A percentile compares a stretch with the other conserved stretches of the same genome.
Evolutionary conservation across 2,888 invertebrate species (phyloP).

Genomic region (Pandemis heparana): DNA sequence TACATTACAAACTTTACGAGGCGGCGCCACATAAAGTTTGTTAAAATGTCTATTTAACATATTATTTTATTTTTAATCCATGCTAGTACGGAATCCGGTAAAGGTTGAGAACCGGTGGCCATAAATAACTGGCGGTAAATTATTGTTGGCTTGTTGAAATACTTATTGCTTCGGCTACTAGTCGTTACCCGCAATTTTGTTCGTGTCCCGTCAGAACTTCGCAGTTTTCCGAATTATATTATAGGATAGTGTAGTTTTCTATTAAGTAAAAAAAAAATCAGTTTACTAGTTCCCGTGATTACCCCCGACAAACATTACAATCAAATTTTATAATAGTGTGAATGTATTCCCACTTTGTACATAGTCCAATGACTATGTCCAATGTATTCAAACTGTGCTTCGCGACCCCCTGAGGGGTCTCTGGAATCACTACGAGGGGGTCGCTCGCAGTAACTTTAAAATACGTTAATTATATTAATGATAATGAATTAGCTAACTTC

Average conservation of each 20-base stretch:
- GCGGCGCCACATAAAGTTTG: constrained; percentile 32
- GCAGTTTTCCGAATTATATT: too few relatives aligned
- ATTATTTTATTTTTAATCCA: constrained; percentile 40
- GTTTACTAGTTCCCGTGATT: too few relatives aligned
- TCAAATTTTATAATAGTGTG: too few relatives aligned
- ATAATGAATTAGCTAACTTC: too few relatives aligned
- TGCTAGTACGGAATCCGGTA: constrained; percentile 33
- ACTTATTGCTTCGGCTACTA: not conserved
- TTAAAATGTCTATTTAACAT: constrained; percentile 39
- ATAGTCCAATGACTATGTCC: too few relatives aligned
- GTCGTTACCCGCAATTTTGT: too few relatives aligned
- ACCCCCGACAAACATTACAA: too few relatives aligned
- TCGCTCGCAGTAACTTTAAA: not conserved
- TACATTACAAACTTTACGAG: constrained; percentile 32
- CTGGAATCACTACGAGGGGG: not conserved
- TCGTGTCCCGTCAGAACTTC: too few relatives aligned
- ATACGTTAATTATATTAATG: too few relatives aligned
- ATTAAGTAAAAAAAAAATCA: too few relatives aligned
- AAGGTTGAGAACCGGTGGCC: constrained; percentile 29
- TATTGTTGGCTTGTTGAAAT: not conserved
- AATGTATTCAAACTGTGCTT: not conserved
- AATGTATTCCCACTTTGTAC: too few relatives aligned
- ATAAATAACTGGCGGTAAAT: constrained; percentile 21
- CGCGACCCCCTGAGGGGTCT: not conserved
- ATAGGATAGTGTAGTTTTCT: too few relatives aligned